A percentile compares a stretch with the other conserved stretches of the same genome.
Evolutionary conservation across 2,797 vertebrate species (phyloP).

Genomic region (Pseudotriccus pelzelni): DNA sequence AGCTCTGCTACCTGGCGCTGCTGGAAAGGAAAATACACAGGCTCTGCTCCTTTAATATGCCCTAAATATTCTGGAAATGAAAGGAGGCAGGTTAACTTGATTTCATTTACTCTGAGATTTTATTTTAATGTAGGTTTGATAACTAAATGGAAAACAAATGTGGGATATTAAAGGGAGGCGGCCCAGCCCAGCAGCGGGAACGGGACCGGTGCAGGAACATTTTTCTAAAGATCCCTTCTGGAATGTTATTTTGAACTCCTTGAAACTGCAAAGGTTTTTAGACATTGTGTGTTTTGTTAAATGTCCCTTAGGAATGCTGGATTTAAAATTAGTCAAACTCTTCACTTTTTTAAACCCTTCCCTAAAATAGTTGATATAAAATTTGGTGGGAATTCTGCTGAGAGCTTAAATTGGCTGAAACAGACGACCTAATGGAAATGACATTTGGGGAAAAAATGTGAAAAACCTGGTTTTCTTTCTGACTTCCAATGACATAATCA

Average conservation of each 20-base stretch:
- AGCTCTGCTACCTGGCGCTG: neutral
- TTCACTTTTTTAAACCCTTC: constrained; percentile 63
- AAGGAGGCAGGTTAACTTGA: constrained; percentile 27
- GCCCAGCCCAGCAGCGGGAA: neutral
- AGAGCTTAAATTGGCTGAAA: constrained; percentile 48
- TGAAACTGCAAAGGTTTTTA: constrained; percentile 67
- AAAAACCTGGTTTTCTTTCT: constrained; percentile 50
- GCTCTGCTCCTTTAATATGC: neutral
- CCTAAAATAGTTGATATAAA: constrained; percentile 68
- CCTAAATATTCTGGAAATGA: constrained; percentile 22
- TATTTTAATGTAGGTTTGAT: constrained; percentile 50
- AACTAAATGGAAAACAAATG: constrained; percentile 64
- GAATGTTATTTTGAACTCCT: constrained; percentile 75
- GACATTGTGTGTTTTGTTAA: constrained; percentile 66
- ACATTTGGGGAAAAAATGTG: constrained; percentile 62
- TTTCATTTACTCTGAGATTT: constrained; percentile 44
- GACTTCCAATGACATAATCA: constrained; percentile 55
- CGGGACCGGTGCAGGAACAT: constrained; percentile 48
- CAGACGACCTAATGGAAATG: constrained; percentile 59
- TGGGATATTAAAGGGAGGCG: neutral
- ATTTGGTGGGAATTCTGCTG: constrained; percentile 75
- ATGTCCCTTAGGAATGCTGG: constrained; percentile 23
- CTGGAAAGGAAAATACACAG: neutral
- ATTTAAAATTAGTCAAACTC: constrained; percentile 72
- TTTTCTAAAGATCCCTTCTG: constrained; percentile 62